Evolutionary conservation across 2,888 invertebrate species (phyloP).

Genomic region (Minunthozetes semirufus): DNA sequence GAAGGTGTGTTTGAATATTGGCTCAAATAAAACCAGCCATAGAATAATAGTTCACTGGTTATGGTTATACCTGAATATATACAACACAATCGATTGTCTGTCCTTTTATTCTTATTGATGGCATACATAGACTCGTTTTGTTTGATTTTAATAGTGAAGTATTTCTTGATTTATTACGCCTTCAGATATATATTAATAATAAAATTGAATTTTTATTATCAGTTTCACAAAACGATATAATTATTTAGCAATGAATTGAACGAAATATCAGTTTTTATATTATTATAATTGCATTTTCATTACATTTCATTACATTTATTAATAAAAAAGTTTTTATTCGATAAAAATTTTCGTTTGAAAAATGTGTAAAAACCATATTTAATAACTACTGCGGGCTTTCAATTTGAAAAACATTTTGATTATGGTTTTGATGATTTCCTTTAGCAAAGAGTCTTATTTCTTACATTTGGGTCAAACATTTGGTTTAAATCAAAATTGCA

Average conservation of each 20-base stretch:
- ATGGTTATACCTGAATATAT: neutral
- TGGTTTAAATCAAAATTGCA: neutral
- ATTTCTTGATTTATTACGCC: slow-evolving; percentile 20
- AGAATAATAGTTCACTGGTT: slow-evolving; percentile 9
- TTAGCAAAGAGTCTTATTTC: neutral
- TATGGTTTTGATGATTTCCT: neutral
- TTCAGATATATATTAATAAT: slow-evolving; percentile 7
- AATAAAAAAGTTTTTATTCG: neutral
- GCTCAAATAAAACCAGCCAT: neutral
- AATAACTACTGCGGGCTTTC: neutral
- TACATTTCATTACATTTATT: neutral
- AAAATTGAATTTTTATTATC: neutral
- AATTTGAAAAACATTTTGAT: neutral
- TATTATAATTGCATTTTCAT: neutral
- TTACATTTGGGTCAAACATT: slow-evolving; percentile 8
- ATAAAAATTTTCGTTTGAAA: neutral
- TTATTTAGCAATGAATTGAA: neutral
- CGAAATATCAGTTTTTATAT: neutral
- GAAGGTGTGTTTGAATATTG: neutral
- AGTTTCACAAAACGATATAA: neutral
- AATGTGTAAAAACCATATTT: neutral
- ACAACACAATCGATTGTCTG: neutral
- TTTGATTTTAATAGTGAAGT: slow-evolving; percentile 16
- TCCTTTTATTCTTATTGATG: neutral
- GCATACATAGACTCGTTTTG: slow-evolving; percentile 22